Evolutionary conservation across 2,797 vertebrate species (phyloP).

Genomic region (Yasuhikotakia modesta): DNA sequence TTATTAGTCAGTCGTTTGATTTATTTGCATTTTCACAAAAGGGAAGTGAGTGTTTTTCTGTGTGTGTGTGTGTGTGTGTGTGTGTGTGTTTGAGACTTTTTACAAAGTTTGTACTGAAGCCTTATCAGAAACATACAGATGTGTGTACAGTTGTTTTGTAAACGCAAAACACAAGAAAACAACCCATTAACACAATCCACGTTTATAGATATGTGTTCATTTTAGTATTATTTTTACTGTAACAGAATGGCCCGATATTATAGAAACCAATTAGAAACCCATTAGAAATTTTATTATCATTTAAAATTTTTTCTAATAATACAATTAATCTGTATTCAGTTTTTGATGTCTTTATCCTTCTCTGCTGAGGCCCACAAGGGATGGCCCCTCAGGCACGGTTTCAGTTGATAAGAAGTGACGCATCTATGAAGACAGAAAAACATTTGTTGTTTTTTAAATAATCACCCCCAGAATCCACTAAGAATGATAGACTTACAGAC

Average conservation of each 20-base stretch:
- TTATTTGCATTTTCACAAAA: conserved; percentile 84
- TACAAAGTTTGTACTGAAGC: neutral
- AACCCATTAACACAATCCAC: too few relatives aligned
- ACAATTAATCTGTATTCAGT: conserved; percentile 14
- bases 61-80: conserved; percentile 31
- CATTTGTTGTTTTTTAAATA: conserved; percentile 11
- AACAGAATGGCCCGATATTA: neutral
- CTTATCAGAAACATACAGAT: neutral
- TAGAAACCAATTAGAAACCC: neutral
- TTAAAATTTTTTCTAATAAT: neutral
- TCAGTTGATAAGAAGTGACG: conserved; percentile 24
- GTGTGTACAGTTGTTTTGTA: neutral
- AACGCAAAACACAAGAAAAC: too few relatives aligned
- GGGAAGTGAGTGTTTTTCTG: conserved; percentile 73
- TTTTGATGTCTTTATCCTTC: conserved; percentile 65
- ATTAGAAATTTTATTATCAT: too few relatives aligned
- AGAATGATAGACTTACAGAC: neutral
- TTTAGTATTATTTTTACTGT: neutral
- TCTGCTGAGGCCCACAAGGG: conserved; percentile 75
- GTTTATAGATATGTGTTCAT: neutral
- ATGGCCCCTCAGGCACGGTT: conserved; percentile 50
- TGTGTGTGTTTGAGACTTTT: conserved; percentile 30
- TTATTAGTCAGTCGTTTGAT: conserved; percentile 84
- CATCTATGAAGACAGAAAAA: neutral
- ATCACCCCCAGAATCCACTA: neutral